These are phyloP conservation scores for Atherinomorus stipes DNA, from an alignment of 2,113 vertebrate species.

Conservation along the genomic window DNA sequence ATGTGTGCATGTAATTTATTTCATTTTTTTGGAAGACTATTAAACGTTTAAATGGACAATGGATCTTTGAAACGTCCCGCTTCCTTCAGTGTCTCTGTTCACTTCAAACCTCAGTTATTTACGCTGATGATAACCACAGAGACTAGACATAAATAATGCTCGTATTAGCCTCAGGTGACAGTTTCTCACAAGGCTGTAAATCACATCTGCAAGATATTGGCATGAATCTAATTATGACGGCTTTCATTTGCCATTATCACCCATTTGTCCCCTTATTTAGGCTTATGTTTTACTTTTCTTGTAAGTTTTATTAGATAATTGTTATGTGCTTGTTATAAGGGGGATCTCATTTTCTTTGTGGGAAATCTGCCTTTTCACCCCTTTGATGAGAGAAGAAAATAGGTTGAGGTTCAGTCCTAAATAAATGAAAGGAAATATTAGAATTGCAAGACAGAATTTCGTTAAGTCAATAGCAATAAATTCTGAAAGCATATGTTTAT, in stretches of 20 bases:
- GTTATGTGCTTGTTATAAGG: too few species aligned
- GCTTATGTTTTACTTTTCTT: not conserved
- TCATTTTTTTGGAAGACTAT: conserved; percentile 93
- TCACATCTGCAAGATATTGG: conserved; percentile 34
- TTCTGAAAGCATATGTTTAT: too few species aligned
- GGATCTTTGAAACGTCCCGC: conserved; percentile 89
- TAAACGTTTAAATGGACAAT: conserved; percentile 91
- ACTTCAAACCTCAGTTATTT: conserved; percentile 50
- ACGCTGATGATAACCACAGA: conserved; percentile 79
- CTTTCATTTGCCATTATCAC: conserved; percentile 1
- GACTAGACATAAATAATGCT: conserved; percentile 23
- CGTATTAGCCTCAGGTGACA: conserved; percentile 42
- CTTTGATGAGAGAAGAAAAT: not conserved
- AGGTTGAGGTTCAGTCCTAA: not conserved
- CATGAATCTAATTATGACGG: not conserved
- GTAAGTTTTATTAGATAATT: too few species aligned
- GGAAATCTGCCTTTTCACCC: not conserved
- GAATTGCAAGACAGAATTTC: too few species aligned
- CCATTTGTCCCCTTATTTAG: not conserved
- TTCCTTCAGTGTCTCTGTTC: conserved; percentile 81
- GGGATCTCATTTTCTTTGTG: not conserved
- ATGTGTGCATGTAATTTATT: conserved; percentile 99
- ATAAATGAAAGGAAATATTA: not conserved
- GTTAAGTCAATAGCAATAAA: too few species aligned
- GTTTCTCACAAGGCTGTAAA: conserved; percentile 38